Evolutionary conservation across 2,888 invertebrate species (phyloP).

Genomic region (Caenorhabditis auriculariae): DNA sequence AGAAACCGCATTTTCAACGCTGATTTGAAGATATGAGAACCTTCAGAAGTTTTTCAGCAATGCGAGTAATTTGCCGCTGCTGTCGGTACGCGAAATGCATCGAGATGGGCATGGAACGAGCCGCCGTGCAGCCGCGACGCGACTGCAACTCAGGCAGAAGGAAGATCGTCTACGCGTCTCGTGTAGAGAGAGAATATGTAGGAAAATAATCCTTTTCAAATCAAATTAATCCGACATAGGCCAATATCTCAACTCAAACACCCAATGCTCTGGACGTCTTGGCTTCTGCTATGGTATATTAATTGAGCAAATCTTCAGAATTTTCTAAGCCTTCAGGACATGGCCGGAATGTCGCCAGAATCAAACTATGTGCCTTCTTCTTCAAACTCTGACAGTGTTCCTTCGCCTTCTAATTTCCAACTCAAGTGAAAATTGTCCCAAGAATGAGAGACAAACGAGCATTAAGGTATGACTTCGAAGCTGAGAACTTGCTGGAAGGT

Average conservation of each 20-base stretch:
- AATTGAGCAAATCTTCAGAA: too few relatives aligned
- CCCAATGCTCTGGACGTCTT: too few relatives aligned
- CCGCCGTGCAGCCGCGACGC: slow-evolving; percentile 44
- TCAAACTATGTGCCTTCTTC: not conserved
- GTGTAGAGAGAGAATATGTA: too few relatives aligned
- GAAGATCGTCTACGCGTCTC: slow-evolving; percentile 39
- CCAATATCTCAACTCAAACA: too few relatives aligned
- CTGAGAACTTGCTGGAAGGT: slow-evolving; percentile 31
- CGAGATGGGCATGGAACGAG: slow-evolving; percentile 40
- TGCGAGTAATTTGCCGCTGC: slow-evolving; percentile 46
- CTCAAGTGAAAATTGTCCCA: too few relatives aligned
- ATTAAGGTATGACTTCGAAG: slow-evolving; percentile 18
- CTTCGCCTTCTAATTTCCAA: too few relatives aligned
- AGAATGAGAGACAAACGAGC: not conserved
- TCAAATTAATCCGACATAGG: too few relatives aligned
- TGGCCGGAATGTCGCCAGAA: too few relatives aligned
- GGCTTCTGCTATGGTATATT: too few relatives aligned
- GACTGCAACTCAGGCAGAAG: slow-evolving; percentile 45
- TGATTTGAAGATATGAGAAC: not conserved
- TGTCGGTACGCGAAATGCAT: slow-evolving; percentile 46
- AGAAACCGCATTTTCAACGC: not conserved
- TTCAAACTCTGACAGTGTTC: not conserved
- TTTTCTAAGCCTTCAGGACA: too few relatives aligned
- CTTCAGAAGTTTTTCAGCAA: slow-evolving; percentile 27
- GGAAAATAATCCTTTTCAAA: too few relatives aligned